Evolutionary conservation across 2,797 vertebrate species (phyloP).

Genomic region (Naso thynnoides): DNA sequence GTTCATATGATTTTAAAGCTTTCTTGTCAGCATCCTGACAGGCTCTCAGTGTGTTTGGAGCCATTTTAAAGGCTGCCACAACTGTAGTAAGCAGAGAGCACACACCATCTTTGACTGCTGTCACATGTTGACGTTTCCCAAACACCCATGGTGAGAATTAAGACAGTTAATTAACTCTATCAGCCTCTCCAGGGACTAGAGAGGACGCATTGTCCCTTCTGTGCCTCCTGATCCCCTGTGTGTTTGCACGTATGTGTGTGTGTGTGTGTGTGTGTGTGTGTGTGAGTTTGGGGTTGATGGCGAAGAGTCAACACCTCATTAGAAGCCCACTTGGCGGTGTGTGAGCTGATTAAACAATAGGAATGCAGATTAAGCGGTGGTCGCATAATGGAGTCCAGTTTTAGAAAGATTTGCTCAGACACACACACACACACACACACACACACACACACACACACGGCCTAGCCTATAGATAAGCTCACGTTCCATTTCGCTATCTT

Average conservation of each 20-base stretch:
- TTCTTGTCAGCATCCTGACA: conserved; percentile 30
- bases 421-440: conserved; percentile 4
- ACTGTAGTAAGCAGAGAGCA: conserved; percentile 13
- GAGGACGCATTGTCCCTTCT: conserved; percentile 33
- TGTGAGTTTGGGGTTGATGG: conserved; percentile 23
- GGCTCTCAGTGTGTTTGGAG: background rate
- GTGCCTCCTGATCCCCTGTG: conserved; percentile 27
- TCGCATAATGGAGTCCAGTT: conserved; percentile 46
- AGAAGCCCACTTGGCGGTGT: conserved; percentile 50
- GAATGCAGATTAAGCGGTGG: conserved; percentile 65
- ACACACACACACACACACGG: background rate
- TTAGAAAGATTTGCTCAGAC: conserved; percentile 40
- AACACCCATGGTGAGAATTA: conserved; percentile 60
- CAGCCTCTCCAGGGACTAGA: conserved; percentile 34
- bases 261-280: conserved; percentile 12
- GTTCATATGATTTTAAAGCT: conserved; percentile 29
- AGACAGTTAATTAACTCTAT: conserved; percentile 72
- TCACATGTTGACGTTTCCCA: conserved; percentile 46
- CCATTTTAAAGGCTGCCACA: conserved; percentile 28
- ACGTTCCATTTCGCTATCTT: conserved; percentile 9
- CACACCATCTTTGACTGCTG: conserved; percentile 48
- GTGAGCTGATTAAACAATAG: conserved; percentile 66
- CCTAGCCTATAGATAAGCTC: background rate
- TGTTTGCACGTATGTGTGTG: background rate
- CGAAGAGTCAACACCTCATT: conserved; percentile 71